Conservation (phyloP, 2,888 invertebrate species). For the Leucoptera coffeella region DNA sequence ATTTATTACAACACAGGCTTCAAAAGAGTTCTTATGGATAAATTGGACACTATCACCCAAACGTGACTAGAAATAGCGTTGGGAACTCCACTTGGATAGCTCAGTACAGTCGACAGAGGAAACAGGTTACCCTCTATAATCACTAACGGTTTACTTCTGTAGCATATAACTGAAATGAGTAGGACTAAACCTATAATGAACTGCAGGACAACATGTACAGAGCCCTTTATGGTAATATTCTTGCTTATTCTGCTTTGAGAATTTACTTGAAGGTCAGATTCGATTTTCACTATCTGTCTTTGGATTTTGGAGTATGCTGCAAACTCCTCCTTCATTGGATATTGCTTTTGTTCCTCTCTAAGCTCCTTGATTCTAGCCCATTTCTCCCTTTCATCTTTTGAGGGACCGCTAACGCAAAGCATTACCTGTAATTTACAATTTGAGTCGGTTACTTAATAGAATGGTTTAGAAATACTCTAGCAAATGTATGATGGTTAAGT, state of each 20-base stretch:
- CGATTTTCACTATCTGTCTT: constrained; percentile 49
- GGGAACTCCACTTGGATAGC: constrained; percentile 32
- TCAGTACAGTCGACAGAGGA: constrained; percentile 26
- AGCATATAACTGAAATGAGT: constrained; percentile 32
- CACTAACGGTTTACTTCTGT: constrained; percentile 32
- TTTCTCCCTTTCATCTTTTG: constrained; percentile 29
- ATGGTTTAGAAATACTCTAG: too few relatives aligned
- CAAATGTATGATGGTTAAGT: too few relatives aligned
- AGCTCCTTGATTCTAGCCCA: constrained; percentile 28
- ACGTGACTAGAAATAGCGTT: constrained; percentile 39
- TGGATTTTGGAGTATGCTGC: constrained; percentile 55
- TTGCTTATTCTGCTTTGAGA: constrained; percentile 28
- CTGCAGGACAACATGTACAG: constrained; percentile 25
- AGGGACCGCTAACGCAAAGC: constrained; percentile 36
- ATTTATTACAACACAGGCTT: constrained; percentile 25
- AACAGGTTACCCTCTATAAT: constrained; percentile 28
- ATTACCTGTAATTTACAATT: too few relatives aligned
- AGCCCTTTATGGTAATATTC: constrained; percentile 28
- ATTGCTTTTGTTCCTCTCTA: constrained; percentile 32
- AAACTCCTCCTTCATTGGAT: constrained; percentile 56
- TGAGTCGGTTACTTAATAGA: too few relatives aligned
- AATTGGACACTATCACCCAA: constrained; percentile 39
- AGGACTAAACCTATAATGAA: constrained; percentile 19
- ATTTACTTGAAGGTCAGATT: constrained; percentile 30
- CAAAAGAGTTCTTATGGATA: constrained; percentile 29